These are phyloP conservation scores for Cotesia chilonis DNA, from an alignment of 1,140 invertebrate genomes.

Conservation along the genomic window DNA sequence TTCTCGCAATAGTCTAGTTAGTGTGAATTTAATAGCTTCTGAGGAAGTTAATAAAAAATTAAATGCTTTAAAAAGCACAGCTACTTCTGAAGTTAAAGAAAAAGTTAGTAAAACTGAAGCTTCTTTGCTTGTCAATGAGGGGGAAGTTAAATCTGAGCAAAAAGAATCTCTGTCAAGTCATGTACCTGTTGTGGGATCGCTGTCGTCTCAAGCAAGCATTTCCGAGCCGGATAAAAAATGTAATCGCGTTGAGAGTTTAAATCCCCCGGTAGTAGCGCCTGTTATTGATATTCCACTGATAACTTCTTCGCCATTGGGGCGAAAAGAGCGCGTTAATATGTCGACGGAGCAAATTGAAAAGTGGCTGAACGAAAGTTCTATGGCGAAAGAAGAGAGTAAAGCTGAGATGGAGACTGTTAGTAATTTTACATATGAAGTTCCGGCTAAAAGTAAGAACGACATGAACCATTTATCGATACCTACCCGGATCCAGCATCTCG, in stretches of 20 bases:
- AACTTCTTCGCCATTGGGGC: slow-evolving; percentile 43
- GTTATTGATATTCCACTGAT: slow-evolving; percentile 56
- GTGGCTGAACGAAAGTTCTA: slow-evolving; percentile 73
- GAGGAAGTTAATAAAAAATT: slow-evolving; percentile 36
- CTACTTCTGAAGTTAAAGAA: too few species aligned
- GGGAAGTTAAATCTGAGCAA: slow-evolving; percentile 23
- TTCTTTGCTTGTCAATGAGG: neutral
- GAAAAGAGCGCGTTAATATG: slow-evolving; percentile 76
- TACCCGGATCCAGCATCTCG: slow-evolving; percentile 61
- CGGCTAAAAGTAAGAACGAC: slow-evolving; percentile 49
- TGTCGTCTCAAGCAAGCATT: slow-evolving; percentile 12
- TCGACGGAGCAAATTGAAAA: slow-evolving; percentile 77
- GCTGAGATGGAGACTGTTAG: slow-evolving; percentile 63
- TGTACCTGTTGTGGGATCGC: slow-evolving; percentile 26
- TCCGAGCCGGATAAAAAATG: slow-evolving; percentile 44
- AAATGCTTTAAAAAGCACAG: slow-evolving; percentile 28
- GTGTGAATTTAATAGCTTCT: slow-evolving; percentile 42
- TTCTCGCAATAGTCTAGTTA: slow-evolving; percentile 48
- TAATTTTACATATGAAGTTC: slow-evolving; percentile 52
- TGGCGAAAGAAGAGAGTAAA: slow-evolving; percentile 68
- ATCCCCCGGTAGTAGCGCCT: slow-evolving; percentile 35
- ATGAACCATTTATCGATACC: slow-evolving; percentile 59
- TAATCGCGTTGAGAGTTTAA: slow-evolving; percentile 44
- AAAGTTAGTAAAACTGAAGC: neutral
- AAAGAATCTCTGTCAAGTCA: slow-evolving; percentile 29